Evolutionary conservation across 2,888 invertebrate genomes (phyloP), one percentile per base, ranked within the genome.

Genomic region (Dicycla oo): DNA sequence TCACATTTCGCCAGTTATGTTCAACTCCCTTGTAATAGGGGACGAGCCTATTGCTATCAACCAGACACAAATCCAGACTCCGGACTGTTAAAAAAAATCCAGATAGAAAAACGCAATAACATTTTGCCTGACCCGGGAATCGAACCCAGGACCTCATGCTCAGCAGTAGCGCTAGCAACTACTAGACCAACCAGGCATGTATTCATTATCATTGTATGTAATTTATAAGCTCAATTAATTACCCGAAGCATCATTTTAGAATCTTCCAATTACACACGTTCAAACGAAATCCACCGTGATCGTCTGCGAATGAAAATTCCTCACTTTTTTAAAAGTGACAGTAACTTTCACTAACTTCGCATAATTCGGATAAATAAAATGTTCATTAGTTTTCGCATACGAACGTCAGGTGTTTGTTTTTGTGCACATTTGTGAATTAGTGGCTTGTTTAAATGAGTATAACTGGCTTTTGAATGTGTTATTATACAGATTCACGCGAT

Each of bases 271-370:
- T 11, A 58, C 49, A 65, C 43, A 40, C 26, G 47, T 60, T 40
- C 15, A 64, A 51, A 47, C 6, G n/a, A 61, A 58, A 56, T 30
- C 2, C 26, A 11, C 8, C 47, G n/a, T 45, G 49, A 54, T 54
- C 38, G 23, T 34, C 30, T 49, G 51, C 38, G 3, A 68, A 71
- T 67, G 66, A 73, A 67, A 58, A 77, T 61, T 61, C 47, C 47
- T 60, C 20, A 11, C 68, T 69, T 64, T 73, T 69, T 74, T 73
- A 40, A 60, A 78, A 85, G 74, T 63, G 60, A 74, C 63, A 57
- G 63, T 51, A 0, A 81, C 82, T 83, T 83, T 83, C 82, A 61
- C 82, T 69, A 13, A n/a, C 10, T 70, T 69, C 64, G 61, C 82
- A 82, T 73, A 61, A 60, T 67, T 61, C 64, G 53, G 49, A 68